Evolutionary conservation across 2,797 vertebrate species (phyloP).

Genomic region (Catamblyrhynchus diadema): DNA sequence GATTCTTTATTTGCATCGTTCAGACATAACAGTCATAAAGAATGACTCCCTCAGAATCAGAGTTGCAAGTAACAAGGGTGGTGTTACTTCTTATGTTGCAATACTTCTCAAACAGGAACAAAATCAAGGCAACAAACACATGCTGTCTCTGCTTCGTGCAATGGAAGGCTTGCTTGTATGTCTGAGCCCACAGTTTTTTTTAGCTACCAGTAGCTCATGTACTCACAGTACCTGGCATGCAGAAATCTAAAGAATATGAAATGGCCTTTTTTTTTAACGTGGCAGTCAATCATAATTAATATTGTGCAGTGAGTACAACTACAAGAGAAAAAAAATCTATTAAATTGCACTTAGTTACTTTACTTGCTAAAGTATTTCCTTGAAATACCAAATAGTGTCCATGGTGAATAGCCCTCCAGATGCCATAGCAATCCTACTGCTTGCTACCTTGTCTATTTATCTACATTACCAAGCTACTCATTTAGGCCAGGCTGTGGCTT

Average conservation of each 20-base stretch:
- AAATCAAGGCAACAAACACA: slow-evolving; percentile 6
- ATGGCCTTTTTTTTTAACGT: not conserved
- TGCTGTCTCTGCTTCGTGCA: not conserved
- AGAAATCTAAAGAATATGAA: not conserved
- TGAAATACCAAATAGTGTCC: not conserved
- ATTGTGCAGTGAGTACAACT: not conserved
- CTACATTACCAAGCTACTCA: not conserved
- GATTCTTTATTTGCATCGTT: slow-evolving; percentile 8
- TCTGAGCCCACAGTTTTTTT: not conserved
- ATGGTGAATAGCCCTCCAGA: not conserved
- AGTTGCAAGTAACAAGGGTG: not conserved
- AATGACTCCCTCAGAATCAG: not conserved
- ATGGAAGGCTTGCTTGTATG: not conserved
- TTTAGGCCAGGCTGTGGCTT: not conserved
- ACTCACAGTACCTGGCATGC: not conserved
- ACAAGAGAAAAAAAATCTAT: not conserved
- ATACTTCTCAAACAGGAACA: not conserved
- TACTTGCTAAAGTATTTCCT: not conserved
- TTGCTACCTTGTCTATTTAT: not conserved
- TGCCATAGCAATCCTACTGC: not conserved
- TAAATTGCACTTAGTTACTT: not conserved
- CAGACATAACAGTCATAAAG: not conserved
- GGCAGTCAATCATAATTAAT: not conserved
- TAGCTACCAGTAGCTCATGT: not conserved
- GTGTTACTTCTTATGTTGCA: not conserved